Evolutionary conservation across 2,888 invertebrate species (phyloP).

Genomic region (Cryptus viduatorius): DNA sequence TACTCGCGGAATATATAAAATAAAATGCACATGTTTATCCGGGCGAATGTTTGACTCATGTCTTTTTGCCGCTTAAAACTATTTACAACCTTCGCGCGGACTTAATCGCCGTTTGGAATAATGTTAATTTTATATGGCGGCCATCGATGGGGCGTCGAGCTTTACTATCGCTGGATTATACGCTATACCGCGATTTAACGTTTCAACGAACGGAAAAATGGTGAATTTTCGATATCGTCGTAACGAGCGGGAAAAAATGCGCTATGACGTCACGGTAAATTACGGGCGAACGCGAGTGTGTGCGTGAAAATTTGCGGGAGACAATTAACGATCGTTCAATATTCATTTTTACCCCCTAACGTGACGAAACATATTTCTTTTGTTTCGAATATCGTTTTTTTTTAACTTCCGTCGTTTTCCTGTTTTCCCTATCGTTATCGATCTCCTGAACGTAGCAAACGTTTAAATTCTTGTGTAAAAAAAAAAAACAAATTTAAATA

Average conservation of each 20-base stretch:
- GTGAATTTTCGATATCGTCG: background rate
- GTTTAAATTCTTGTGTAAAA: constrained; percentile 18
- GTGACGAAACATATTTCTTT: constrained; percentile 11
- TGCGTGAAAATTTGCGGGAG: background rate
- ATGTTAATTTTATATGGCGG: background rate
- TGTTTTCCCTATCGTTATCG: constrained; percentile 21
- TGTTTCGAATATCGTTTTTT: background rate
- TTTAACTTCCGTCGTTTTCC: constrained; percentile 22
- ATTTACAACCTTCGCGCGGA: background rate
- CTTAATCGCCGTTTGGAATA: background rate
- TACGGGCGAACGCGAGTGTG: constrained; percentile 7
- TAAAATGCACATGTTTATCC: too few species aligned
- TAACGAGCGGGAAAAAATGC: background rate
- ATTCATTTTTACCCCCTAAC: constrained; percentile 29
- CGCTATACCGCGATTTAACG: background rate
- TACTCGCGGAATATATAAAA: too few species aligned
- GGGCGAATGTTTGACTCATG: too few species aligned
- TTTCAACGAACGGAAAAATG: background rate
- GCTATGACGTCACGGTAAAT: constrained; percentile 27
- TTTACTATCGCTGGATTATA: background rate
- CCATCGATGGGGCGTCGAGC: too few species aligned
- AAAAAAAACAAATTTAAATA: constrained; percentile 36
- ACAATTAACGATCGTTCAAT: constrained; percentile 59
- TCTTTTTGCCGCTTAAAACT: background rate
- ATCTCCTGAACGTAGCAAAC: constrained; percentile 16